Percentiles rank a stretch among this genome's conserved stretches.
These are phyloP conservation scores for Lissocephala sabroskyi DNA, from an alignment of 2,888 invertebrate species.

Conservation along the genomic window DNA sequence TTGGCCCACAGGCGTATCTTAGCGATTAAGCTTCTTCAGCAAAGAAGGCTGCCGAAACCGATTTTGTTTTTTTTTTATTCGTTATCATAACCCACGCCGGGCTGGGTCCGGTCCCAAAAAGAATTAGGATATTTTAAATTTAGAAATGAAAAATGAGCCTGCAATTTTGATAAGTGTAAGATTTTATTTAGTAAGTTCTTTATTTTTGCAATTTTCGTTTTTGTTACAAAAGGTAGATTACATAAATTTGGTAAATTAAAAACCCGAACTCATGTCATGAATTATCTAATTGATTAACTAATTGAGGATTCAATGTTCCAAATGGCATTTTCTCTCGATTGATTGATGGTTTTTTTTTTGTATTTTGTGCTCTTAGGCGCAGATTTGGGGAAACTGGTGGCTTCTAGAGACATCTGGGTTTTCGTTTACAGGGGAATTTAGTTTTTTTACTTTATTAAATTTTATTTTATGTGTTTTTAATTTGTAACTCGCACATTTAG, in stretches of 20 bases:
- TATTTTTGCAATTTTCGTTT: too few species aligned
- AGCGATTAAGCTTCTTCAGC: slow-evolving; percentile 22
- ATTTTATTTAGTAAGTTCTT: too few species aligned
- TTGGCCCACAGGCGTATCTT: slow-evolving; percentile 5
- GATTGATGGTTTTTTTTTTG: not conserved
- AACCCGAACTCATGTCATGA: slow-evolving; percentile 37
- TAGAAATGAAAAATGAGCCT: too few species aligned
- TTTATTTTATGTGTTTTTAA: slow-evolving; percentile 1
- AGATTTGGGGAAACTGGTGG: too few species aligned
- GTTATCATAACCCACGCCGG: too few species aligned
- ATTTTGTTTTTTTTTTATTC: slow-evolving; percentile 19
- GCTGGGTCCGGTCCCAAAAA: too few species aligned
- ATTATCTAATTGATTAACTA: slow-evolving; percentile 16
- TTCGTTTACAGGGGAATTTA: too few species aligned
- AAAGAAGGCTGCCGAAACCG: not conserved
- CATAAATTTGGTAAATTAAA: slow-evolving; percentile 33
- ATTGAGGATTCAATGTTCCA: slow-evolving; percentile 13
- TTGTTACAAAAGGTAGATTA: slow-evolving; percentile 36
- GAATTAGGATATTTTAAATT: too few species aligned
- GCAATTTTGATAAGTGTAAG: too few species aligned
- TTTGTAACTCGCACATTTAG: not conserved
- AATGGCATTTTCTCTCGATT: slow-evolving; percentile 3
- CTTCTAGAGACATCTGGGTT: too few species aligned
- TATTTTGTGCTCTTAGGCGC: not conserved
- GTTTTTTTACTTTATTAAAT: not conserved